Base-by-base conservation (phyloP, 2,888 invertebrate species). In the Melanotus villosus region DNA sequence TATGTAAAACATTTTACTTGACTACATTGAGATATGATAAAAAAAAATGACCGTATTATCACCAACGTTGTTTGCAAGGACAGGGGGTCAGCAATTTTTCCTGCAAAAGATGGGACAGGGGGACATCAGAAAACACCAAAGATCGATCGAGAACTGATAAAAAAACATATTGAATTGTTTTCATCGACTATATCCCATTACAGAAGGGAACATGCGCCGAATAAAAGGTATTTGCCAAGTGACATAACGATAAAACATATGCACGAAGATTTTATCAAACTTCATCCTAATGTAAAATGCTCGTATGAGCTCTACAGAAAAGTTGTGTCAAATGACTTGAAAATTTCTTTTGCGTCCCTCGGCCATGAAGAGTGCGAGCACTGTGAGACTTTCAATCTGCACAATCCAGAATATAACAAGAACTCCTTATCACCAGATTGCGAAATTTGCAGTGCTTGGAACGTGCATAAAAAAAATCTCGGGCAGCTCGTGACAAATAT, bases 331-430 rank as follows among this genome's bases (percentile, higher is more conserved):
- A 38, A 43, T 19, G 47, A 57, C 45, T 30, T 73, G 32, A 70
- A 73, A 23, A 73, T 73, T 47, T 66, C 70, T n/a, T 73, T 70
- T 47, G 50, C 64, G 16, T 70, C 67, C 54, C 58, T 73, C 7
- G 72, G 70, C 0, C 34, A 70, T 21, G 73, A 73, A 62, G 72
- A 73, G 54, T 72, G 72, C 19, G 70, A 70, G 56, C 12, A 52
- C 6, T 73, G 73, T 36, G 56, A 41, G n/a, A 43, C 4, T 7
- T 68, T 64, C 43, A 26, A 59, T 9, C 12, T 21, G 32, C 71
- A 70, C 47, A 41, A 50, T 38, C 26, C 41, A 30, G 47, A 26
- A 26, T 7, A 26, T 26, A 26, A 3, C 4, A 7, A 26, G 7
- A 7, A 26, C 4, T 26, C 26, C 7, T 26, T 26, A 7, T 26